Evolutionary conservation across 2,888 invertebrate species (phyloP), one percentile per base, ranked within the genome.

Genomic region (Dastarcus helophoroides): DNA sequence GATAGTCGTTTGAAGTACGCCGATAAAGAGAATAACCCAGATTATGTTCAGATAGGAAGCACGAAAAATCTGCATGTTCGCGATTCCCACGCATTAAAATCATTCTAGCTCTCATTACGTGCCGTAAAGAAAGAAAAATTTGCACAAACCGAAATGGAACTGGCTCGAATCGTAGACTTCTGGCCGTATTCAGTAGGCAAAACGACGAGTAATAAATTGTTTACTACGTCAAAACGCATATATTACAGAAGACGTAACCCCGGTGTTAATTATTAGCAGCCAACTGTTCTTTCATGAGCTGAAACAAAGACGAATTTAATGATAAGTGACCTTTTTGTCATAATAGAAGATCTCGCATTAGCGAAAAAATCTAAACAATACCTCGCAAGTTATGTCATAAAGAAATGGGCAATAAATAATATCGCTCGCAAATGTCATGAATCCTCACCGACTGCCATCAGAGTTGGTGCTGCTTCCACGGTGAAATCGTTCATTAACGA

Each of bases 11-110:
- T 33, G 37, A 37, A 41, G 36, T 26, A 22, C 33, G 33, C 43
- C 44, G 47, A 47, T 48, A 46, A 46, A 42, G 39, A 39, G 43
- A 43, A 40, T 47, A 47, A 50, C 48, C 49, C 44, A 51, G 52
- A 52, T 52, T 48, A 42, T 45, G 46, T 50, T 46, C 38, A 47
- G 52, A 52, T 52, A 49, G 43, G 38, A 39, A 41, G 43, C 45
- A 44, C 40, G 43, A 46, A 50, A 48, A 46, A 51, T 48, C 47
- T 49, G 48, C 50, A 45, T 48, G 47, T 40, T 37, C 36, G 36
- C 26, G 34, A 38, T 52, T 52, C 52, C 50, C 52, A 52, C 52
- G 52, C 44, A 37, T 25, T 26, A 29, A 22, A 22, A 25, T 23
- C 26, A 29, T 17, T 26, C 27, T 31, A 29, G 26, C 31, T 35